phyloP scores from a whole-genome alignment of 2,888 invertebrate species.

The Homarus gammarus region DNA sequence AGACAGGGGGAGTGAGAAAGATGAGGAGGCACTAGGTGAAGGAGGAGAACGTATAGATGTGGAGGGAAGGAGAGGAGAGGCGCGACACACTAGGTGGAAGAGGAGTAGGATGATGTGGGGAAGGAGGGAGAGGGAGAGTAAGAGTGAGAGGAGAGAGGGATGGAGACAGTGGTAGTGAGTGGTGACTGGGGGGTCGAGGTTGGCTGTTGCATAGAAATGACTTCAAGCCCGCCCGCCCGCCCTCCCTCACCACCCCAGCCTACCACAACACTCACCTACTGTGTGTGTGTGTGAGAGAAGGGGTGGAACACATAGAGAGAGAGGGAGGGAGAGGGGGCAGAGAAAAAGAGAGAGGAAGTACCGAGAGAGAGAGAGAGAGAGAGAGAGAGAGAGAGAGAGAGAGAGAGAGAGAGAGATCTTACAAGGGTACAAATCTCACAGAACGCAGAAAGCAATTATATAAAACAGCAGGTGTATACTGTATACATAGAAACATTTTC shows the following conservation, averaged over 20 bases:
- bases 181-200: background rate
- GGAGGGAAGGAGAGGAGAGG: no score
- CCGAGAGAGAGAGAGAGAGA: no score
- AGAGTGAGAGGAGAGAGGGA: no score
- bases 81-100: no score
- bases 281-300: background rate
- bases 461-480: no score
- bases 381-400: background rate
- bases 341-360: background rate
- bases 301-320: background rate
- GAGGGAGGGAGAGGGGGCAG: constrained; percentile 26
- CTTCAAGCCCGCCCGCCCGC: background rate
- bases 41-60: no score
- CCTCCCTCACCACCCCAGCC: constrained; percentile 12
- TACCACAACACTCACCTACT: background rate
- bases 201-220: background rate
- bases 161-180: background rate
- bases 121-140: background rate
- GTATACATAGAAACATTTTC: no score
- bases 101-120: background rate
- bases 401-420: background rate
- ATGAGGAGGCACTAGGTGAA: background rate
- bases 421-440: no score
- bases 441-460: no score
- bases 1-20: background rate